Percentiles rank a stretch among this genome's conserved stretches.
Conservation (phyloP, 1,140 invertebrate genomes). For the Ips nitidus region DNA sequence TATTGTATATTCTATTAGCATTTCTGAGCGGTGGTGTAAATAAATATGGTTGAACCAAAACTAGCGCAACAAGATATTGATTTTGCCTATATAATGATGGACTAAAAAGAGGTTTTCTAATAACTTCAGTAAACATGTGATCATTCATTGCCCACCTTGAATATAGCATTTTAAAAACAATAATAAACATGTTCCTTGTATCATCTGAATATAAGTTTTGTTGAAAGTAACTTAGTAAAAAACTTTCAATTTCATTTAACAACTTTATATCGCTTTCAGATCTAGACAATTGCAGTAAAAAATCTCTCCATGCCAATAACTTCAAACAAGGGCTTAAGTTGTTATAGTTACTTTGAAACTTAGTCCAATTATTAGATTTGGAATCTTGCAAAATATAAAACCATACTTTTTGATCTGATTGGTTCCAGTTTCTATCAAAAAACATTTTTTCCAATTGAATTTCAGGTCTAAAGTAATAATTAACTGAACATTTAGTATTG, state of each 20-base stretch:
- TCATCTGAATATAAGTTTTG: no score
- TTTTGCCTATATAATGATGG: neutral
- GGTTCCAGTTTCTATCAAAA: no score
- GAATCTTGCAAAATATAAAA: neutral
- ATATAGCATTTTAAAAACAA: no score
- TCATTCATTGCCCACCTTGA: neutral
- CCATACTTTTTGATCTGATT: neutral
- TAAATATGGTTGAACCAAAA: neutral
- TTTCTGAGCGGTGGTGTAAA: neutral
- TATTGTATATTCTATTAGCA: no score
- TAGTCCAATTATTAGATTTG: neutral
- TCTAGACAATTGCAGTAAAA: neutral
- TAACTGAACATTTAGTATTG: no score
- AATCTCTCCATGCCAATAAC: neutral
- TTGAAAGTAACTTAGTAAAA: no score
- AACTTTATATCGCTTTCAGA: no score
- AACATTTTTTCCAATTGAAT: no score
- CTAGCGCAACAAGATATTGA: conserved; percentile 8
- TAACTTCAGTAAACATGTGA: neutral
- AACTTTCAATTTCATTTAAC: no score
- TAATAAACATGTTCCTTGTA: no score
- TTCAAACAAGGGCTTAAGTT: neutral
- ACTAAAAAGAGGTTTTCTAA: neutral
- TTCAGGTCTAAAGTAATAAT: no score
- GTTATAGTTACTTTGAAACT: neutral